Base-by-base conservation (phyloP, 2,888 invertebrate genomes). In the Acanthosepion esculentum region DNA sequence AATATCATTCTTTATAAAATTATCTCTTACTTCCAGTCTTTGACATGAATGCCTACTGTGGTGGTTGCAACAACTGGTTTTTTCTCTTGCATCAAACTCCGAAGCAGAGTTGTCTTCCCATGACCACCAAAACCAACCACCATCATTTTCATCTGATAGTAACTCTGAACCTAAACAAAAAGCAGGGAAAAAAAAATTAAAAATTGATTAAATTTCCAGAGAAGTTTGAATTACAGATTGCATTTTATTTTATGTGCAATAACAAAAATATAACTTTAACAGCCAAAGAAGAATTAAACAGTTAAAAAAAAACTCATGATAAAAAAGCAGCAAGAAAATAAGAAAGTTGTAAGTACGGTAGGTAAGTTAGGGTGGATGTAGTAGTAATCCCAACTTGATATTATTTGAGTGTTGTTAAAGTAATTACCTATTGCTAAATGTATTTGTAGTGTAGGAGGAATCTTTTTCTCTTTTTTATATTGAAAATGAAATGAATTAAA, bases 81-180 rank as follows among this genome's bases (percentile, higher is more conserved):
- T 23, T 95, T 96, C 64, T 95, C 95, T 94, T 95, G 96, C 96
- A 96, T 96, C 91, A 97, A 96, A 8, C 96, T 96, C 41, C 96
- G 96, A 29, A 97, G 95, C 29, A 97, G 95, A 29, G 97, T 96
- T 78, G 97, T 96, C 95, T 97, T 97, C 10, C 97, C 97, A 48
- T 97, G 95, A 0, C 96, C 96, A 15, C 97, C 97, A 95, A 96
- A 97, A 6, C 97, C 97, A 94, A 97, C 97, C 29, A 97, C 96
- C 97, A 97, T 97, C 95, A 97, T 95, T 95, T 97, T 97, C 96
- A 97, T 96, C n/a, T 96, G 96, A 95, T 96, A 97, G 95, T 97
- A 97, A 29, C 96, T 95, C 94, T 96, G 96, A 33, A 97, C 96
- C 97, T 97, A 93, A 4, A 94, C 94, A 64, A 1, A 59, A 33